Base-by-base conservation (phyloP, 2,113 vertebrate species). In the Tachuris rubrigastra region DNA sequence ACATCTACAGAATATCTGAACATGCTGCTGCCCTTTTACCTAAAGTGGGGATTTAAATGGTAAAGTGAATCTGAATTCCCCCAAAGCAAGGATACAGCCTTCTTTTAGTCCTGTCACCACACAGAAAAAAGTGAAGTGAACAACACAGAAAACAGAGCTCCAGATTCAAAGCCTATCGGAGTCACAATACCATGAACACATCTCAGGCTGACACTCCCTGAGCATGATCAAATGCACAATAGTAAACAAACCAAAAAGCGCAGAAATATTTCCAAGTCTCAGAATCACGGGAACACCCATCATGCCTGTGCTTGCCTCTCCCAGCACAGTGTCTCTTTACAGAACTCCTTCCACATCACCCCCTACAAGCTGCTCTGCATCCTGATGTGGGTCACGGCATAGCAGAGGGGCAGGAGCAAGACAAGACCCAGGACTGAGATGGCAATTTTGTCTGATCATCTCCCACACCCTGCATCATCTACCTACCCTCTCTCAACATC, bases 321-420 rank as follows among this genome's bases (percentile, higher is more conserved):
- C 65, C 24, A 12, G 3, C 0, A 5, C 6, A 8, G 11, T 11
- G 13, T 15, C 52, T 85, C 60, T 37, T 31, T 27, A 27, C 0
- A 2, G 24, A 5, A 11, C 50, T 49, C 78, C 41, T 44, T 31
- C 31, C 25, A 39, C 60, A 4, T 5, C 35, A 44, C 53, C 6
- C 14, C 22, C 39, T 7, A 44, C 31, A 52, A 21, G 58, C 49
- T 67, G 72, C 8, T 28, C 75, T 53, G n/a, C 42, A 53, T 9
- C 53, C 59, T 21, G 33, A 21, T 0, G 0, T 4, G 3, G 52
- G 41, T 41, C 46, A n/a, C 19, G 19, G 49, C 1, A 8, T 0
- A 31, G 71, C 0, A 0, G 56, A 16, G 6, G 33, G 18, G 25
- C 42, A 72, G 53, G 10, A 90, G 18, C 46, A 88, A 16, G 67